Base-by-base conservation (phyloP, 2,888 invertebrate genomes). In the Blastobasis adustella region DNA sequence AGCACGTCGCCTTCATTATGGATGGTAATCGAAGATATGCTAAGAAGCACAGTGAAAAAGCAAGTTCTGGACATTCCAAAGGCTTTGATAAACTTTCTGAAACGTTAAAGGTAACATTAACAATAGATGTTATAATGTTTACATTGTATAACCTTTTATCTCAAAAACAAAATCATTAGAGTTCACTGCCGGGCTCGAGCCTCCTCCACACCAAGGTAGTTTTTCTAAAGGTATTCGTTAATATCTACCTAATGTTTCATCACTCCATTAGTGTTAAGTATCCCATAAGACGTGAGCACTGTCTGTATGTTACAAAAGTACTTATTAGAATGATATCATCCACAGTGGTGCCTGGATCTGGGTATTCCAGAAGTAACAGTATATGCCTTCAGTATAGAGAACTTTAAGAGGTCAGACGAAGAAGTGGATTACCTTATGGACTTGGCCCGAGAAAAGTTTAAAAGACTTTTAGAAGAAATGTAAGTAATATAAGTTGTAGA, bases 371-470 rank as follows among this genome's bases (percentile, higher is more conserved):
- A 99, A 90, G 97, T 99, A 0, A 99, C 99, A 6, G 96, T 99
- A 1, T 99, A 98, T 85, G 99, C 99, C 41, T 99, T 99, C 78
- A 98, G 98, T 79, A 98, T 99, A 74, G 99, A 99, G 84, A 99
- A 99, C 82, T 99, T 98, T 72, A 98, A 98, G 76, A 90, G 99
- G 51, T 93, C 92, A 52, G 86, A 92, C 69, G 94, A 97, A 50
- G 98, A 99, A 89, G 98, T 99, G 0, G 92, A 94, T 62, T 93
- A 93, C 7, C 88, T 99, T 41, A 94, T 99, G 93, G 90, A 94
- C 58, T 86, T 99, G 55, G 96, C 98, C 0, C 90, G 92, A 58
- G 93, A 97, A 59, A 98, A 98, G 77, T 97, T 98, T 72, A 78
- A 90, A 60, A 89, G 91, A 60, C 85, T 99, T 40, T 72, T 98